Evolutionary conservation across 2,888 invertebrate species (phyloP).

Genomic region (Dicyrtoma fusca): DNA sequence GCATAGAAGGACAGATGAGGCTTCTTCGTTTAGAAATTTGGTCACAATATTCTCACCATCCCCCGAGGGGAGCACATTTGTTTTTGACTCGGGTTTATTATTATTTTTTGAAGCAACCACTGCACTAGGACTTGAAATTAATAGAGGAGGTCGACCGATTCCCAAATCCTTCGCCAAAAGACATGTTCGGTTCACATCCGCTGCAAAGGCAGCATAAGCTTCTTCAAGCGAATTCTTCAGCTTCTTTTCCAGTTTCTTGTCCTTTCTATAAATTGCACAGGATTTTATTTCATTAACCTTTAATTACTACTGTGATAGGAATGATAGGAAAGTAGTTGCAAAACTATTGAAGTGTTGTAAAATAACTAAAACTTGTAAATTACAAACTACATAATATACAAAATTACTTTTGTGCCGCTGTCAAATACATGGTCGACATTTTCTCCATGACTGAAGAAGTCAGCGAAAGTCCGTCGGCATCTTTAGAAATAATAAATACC

Average conservation of each 20-base stretch:
- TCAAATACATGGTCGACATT: slow-evolving; percentile 10
- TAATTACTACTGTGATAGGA: too few species aligned
- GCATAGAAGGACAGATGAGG: background rate
- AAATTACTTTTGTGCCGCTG: slow-evolving; percentile 19
- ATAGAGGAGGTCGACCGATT: slow-evolving; percentile 46
- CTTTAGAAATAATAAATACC: slow-evolving; percentile 8
- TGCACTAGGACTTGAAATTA: slow-evolving; percentile 39
- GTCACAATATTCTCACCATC: slow-evolving; percentile 32
- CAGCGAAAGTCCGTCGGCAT: slow-evolving; percentile 30
- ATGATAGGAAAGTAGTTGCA: too few species aligned
- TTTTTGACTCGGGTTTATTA: background rate
- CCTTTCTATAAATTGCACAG: slow-evolving; percentile 33
- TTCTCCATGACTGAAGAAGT: slow-evolving; percentile 4
- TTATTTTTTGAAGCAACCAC: slow-evolving; percentile 11
- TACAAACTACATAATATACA: too few species aligned
- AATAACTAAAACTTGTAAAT: too few species aligned
- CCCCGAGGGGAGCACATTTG: background rate
- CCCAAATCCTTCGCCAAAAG: slow-evolving; percentile 50
- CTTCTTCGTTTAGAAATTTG: slow-evolving; percentile 23
- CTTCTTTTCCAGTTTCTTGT: slow-evolving; percentile 34
- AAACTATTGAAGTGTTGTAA: too few species aligned
- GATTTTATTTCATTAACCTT: too few species aligned
- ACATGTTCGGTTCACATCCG: slow-evolving; percentile 48
- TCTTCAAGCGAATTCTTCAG: slow-evolving; percentile 38
- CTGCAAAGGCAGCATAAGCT: slow-evolving; percentile 44